Conservation (phyloP, 2,797 vertebrate genomes). For the Sylvia borin region DNA sequence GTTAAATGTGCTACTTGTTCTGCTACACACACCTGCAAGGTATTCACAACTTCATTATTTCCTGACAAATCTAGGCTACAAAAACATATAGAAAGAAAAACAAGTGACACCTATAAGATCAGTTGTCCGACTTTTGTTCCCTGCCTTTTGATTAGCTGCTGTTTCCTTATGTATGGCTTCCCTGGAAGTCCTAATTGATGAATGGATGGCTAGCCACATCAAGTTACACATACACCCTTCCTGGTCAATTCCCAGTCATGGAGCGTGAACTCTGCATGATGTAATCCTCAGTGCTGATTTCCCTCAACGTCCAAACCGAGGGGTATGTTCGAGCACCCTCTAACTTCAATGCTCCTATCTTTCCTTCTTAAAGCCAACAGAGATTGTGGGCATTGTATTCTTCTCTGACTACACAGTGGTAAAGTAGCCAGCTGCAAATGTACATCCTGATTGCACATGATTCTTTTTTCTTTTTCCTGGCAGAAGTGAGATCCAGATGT, state of each 20-base stretch:
- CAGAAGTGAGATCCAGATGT: background rate
- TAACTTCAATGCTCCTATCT: background rate
- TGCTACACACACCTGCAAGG: background rate
- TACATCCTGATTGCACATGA: fast-evolving
- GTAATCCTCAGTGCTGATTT: background rate
- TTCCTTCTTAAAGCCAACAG: background rate
- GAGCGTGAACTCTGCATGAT: background rate
- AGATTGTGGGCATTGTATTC: fast-evolving
- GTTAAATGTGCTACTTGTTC: background rate
- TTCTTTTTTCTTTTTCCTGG: background rate
- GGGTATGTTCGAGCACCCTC: background rate
- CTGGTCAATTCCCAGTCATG: background rate
- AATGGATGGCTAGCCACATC: background rate
- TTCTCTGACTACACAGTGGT: background rate
- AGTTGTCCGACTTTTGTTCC: background rate
- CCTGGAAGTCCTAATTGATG: no score
- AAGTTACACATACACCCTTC: background rate
- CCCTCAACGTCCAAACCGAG: background rate
- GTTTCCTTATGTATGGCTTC: background rate
- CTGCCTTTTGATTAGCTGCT: background rate
- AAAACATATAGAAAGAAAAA: background rate
- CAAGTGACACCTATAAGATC: background rate
- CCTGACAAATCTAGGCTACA: background rate
- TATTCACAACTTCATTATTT: fast-evolving
- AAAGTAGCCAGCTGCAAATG: background rate